Base-by-base conservation (phyloP, 1,140 invertebrate genomes). In the Scaptomyza montana region DNA sequence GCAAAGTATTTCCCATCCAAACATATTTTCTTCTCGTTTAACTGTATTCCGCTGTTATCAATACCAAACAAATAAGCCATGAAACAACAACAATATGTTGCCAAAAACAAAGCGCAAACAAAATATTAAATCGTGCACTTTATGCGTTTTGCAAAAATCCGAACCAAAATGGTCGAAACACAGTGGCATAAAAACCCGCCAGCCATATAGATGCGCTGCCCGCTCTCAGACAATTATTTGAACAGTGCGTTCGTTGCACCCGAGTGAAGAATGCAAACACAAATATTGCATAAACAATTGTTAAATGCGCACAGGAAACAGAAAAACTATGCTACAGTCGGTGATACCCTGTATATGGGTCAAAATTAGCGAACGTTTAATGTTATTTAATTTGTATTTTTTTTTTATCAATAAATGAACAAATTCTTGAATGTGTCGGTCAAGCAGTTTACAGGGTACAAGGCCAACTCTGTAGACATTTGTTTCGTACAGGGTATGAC, bases 81-180 rank as follows among this genome's bases (percentile, higher is more conserved):
- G 25, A 67, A 59, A 39, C 55, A 84, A 66, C 69, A 67, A 62
- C 81, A 80, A 60, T 73, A 74, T 66, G 73, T 85, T 57, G 54
- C 46, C 41, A 57, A 57, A 74, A 66, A 57, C 46, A 33, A 41
- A 43, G 5, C 39, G 73, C 55, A 74, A 86, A 68, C 81, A 59
- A 39, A 87, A 87, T 85, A 75, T 78, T 60, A 85, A 81, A 78
- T 78, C 75, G 81, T 85, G 74, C 74, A 81, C 66, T 85, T 75
- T 80, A 86, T 86, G 81, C 73, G 65, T 70, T 80, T 77, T 70
- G 74, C 81, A 64, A 8, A 86, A 61, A 74, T 62, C 61, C 68
- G 39, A 45, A 36, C 33, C 12, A 50, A 12, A 50, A 61, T 46
- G n/a, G 46, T 16, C 16, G 63, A 43, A 63, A 36, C 74, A 56